Conservation (phyloP, 2,797 vertebrate species). For the Thripadectes ignobilis region DNA sequence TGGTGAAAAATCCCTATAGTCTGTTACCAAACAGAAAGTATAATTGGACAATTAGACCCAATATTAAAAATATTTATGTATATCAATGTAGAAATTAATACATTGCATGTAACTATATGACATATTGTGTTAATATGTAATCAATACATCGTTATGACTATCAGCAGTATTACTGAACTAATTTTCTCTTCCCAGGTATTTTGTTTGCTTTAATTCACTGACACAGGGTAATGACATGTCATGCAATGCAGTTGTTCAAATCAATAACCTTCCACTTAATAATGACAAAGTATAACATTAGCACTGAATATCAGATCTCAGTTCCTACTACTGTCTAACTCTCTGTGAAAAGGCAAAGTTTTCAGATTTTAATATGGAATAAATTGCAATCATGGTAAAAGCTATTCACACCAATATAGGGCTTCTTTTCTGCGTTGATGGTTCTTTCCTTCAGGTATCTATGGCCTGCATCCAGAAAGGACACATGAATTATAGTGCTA, state of each 20-base stretch:
- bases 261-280: background rate
- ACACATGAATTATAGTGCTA: background rate
- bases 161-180: background rate
- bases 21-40: background rate
- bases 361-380: background rate
- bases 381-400: background rate
- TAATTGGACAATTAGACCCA: background rate
- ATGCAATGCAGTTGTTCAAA: background rate
- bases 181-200: background rate
- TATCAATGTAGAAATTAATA: background rate
- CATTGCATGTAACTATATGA: background rate
- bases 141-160: background rate
- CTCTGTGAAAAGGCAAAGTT: background rate
- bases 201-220: constrained; percentile 11
- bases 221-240: background rate
- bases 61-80: background rate
- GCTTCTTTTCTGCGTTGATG: background rate
- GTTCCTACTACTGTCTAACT: background rate
- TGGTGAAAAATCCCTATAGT: background rate
- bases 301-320: background rate
- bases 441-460: background rate
- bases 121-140: background rate
- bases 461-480: background rate
- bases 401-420: background rate
- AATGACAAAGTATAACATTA: background rate